A percentile compares a stretch with the other conserved stretches of the same genome.
phyloP scores from a whole-genome alignment of 2,888 invertebrate species.

The Nephrotoma appendiculata region DNA sequence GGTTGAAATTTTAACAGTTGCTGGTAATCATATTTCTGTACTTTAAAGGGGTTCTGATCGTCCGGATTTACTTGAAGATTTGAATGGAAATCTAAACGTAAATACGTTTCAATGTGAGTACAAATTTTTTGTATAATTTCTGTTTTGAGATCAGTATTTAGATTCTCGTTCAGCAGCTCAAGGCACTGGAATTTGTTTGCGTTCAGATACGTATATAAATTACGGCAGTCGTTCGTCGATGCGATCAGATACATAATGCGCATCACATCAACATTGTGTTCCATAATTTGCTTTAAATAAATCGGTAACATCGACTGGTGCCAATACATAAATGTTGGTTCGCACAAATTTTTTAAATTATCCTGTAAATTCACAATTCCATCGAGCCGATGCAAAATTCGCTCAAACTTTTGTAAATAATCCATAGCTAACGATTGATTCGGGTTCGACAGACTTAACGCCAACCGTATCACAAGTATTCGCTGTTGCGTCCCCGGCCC shows the following conservation, averaged over 20 bases:
- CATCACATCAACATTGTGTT: slow-evolving; percentile 47
- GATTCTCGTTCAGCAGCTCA: background rate
- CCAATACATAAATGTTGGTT: slow-evolving; percentile 68
- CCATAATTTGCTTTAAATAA: slow-evolving; percentile 59
- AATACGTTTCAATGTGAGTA: slow-evolving; percentile 79
- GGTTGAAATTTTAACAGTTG: slow-evolving; percentile 43
- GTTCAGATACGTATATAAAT: slow-evolving; percentile 14
- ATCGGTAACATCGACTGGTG: slow-evolving; percentile 63
- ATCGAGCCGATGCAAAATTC: slow-evolving; percentile 48
- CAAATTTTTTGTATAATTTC: slow-evolving; percentile 53
- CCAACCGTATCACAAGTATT: slow-evolving; percentile 47
- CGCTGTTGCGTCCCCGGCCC: slow-evolving; percentile 50
- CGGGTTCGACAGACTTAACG: slow-evolving; percentile 50
- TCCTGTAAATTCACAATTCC: slow-evolving; percentile 43
- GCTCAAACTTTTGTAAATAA: slow-evolving; percentile 43
- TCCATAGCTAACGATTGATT: slow-evolving; percentile 45
- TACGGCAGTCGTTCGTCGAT: slow-evolving; percentile 33
- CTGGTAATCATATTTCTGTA: slow-evolving; percentile 40
- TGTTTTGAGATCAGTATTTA: background rate
- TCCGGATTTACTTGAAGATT: slow-evolving; percentile 65
- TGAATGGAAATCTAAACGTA: slow-evolving; percentile 82
- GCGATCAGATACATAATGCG: slow-evolving; percentile 41
- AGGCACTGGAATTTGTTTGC: slow-evolving; percentile 12
- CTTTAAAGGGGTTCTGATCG: slow-evolving; percentile 47
- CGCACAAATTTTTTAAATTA: slow-evolving; percentile 44